phyloP scores from a whole-genome alignment of 2,797 vertebrate species.

The Helarctos malayanus region DNA sequence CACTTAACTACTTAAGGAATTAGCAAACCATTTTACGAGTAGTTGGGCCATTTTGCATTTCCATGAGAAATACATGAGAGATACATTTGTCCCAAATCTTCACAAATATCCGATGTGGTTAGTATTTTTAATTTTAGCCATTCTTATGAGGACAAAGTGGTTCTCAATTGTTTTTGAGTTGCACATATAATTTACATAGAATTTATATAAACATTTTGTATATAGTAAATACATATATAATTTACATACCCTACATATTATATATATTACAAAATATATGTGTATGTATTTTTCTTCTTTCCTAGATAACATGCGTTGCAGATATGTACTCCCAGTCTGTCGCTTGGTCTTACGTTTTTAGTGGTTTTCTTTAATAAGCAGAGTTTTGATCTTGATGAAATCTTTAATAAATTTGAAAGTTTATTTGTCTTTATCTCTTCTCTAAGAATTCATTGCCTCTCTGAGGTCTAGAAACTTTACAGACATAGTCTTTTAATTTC shows the following conservation, averaged over 20 bases:
- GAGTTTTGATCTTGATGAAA: background rate
- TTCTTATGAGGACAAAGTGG: background rate
- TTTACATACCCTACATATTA: no score
- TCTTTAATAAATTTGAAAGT: background rate
- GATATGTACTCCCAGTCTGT: background rate
- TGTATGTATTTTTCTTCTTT: background rate
- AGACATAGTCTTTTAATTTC: background rate
- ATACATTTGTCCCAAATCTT: background rate
- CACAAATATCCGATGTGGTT: background rate
- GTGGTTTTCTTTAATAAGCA: background rate
- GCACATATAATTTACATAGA: background rate
- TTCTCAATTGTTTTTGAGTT: background rate
- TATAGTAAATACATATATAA: background rate
- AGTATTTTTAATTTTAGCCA: background rate
- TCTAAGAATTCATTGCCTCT: background rate
- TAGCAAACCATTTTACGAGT: background rate
- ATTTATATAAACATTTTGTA: background rate
- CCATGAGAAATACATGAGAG: background rate
- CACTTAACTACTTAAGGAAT: background rate
- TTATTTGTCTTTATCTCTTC: background rate
- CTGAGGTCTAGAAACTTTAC: background rate
- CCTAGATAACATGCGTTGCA: background rate
- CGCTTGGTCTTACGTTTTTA: background rate
- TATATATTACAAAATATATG: no score
- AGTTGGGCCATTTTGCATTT: background rate